A percentile compares a stretch with the other conserved stretches of the same genome.
Conservation (phyloP, 1,140 invertebrate species). For the Ostrea denselamellosa region DNA sequence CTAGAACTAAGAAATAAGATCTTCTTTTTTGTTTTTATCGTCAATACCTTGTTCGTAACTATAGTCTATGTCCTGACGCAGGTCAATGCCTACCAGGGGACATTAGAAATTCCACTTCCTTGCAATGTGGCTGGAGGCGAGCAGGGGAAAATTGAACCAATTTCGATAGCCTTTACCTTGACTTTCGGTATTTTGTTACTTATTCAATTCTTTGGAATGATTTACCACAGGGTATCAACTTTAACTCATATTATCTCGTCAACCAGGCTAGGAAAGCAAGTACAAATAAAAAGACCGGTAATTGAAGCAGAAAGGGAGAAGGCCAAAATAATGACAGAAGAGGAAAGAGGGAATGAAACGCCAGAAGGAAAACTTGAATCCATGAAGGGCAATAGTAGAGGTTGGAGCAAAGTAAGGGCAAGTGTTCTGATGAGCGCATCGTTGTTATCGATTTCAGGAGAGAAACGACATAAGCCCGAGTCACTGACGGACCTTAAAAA, state of each 20-base stretch:
- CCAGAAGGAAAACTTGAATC: neutral
- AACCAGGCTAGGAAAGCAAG: conserved; percentile 34
- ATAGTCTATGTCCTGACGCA: conserved; percentile 61
- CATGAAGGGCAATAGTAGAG: neutral
- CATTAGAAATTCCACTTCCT: conserved; percentile 41
- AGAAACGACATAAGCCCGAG: neutral
- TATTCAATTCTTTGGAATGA: conserved; percentile 79
- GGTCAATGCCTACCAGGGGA: conserved; percentile 50
- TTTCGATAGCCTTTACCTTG: conserved; percentile 77
- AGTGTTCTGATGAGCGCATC: neutral
- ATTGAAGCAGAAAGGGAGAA: neutral
- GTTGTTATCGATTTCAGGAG: neutral
- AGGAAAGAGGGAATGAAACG: neutral
- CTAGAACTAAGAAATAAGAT: conserved; percentile 94
- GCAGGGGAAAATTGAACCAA: conserved; percentile 53
- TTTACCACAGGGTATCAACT: conserved; percentile 77
- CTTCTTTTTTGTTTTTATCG: conserved; percentile 57
- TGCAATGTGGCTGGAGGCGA: conserved; percentile 42
- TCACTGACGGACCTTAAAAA: neutral
- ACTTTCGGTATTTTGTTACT: conserved; percentile 78
- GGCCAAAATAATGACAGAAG: neutral
- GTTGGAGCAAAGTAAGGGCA: neutral
- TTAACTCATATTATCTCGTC: conserved; percentile 65
- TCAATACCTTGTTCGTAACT: conserved; percentile 61
- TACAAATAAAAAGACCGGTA: neutral